Evolutionary conservation across 2,113 vertebrate species (phyloP).

Genomic region (Tor tambroides): DNA sequence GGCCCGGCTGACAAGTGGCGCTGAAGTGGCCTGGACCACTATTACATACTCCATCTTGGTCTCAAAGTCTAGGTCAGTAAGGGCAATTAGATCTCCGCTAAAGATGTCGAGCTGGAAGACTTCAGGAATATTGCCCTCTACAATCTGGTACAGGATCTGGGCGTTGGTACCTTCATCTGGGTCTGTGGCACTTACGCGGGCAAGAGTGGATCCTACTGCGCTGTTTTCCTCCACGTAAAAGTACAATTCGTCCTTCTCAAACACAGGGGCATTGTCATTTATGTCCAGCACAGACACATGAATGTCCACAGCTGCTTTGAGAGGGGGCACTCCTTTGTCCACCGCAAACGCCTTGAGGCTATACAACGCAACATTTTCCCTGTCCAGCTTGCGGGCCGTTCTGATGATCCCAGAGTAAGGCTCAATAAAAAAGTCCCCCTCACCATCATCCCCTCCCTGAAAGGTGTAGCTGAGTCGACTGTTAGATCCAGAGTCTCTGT

Average conservation of each 20-base stretch:
- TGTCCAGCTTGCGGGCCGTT: constrained; percentile 82
- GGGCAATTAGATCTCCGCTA: constrained; percentile 84
- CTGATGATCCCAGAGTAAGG: constrained; percentile 87
- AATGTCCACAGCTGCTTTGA: constrained; percentile 82
- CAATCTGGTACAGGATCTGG: constrained; percentile 89
- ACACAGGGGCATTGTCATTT: constrained; percentile 87
- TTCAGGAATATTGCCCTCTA: constrained; percentile 87
- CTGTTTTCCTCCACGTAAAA: constrained; percentile 87
- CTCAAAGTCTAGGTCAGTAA: constrained; percentile 87
- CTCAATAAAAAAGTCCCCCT: constrained; percentile 89
- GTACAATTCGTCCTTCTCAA: constrained; percentile 85
- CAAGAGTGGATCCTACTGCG: constrained; percentile 84
- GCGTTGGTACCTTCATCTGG: constrained; percentile 87
- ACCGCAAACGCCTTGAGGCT: constrained; percentile 82
- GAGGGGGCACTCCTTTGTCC: constrained; percentile 81
- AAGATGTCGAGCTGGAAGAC: constrained; percentile 88
- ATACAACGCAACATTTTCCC: constrained; percentile 84
- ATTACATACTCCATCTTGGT: constrained; percentile 81
- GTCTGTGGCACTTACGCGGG: constrained; percentile 79
- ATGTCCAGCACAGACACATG: constrained; percentile 84
- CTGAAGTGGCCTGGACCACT: constrained; percentile 87
- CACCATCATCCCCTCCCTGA: constrained; percentile 84
- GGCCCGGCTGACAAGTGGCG: constrained; percentile 86
- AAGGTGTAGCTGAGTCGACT: constrained; percentile 86
- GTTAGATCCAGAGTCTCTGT: constrained; percentile 85